These are phyloP conservation scores for Anthophora plumipes DNA, from an alignment of 2,888 invertebrate species.

Conservation along the genomic window DNA sequence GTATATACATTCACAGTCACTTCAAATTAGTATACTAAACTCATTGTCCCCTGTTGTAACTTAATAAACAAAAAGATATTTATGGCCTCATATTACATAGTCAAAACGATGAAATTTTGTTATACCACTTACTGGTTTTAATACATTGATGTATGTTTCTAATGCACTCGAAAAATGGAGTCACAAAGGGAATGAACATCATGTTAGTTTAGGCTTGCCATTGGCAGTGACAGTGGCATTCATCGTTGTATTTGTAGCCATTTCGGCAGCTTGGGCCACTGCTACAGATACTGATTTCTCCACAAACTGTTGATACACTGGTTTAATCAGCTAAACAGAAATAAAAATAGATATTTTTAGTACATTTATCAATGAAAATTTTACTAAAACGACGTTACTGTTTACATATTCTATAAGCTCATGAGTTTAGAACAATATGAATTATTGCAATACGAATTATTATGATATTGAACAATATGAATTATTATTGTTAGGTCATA, in stretches of 20 bases:
- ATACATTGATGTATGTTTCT: conserved; percentile 62
- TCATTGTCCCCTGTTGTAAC: conserved; percentile 45
- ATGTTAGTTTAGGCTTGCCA: conserved; percentile 88
- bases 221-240: conserved; percentile 85
- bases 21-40: conserved; percentile 59
- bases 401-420: too few relatives aligned
- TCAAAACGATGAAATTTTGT: conserved; percentile 65
- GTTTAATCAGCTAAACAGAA: conserved; percentile 91
- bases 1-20: conserved; percentile 79
- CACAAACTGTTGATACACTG: conserved; percentile 91
- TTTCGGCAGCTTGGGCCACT: conserved; percentile 91
- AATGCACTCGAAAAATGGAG: conserved; percentile 52
- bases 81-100: conserved; percentile 60
- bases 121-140: conserved; percentile 70
- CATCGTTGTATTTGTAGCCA: conserved; percentile 86
- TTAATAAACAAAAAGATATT: conserved; percentile 58
- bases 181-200: conserved; percentile 83
- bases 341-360: conserved; percentile 44
- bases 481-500: conserved; percentile 16
- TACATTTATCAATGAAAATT: background rate
- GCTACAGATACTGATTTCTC: conserved; percentile 94
- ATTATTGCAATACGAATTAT: background rate
- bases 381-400: conserved; percentile 15
- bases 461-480: too few relatives aligned
- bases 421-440: too few relatives aligned